Conservation (phyloP, 1,140 invertebrate species). For the Rhopalosiphum maidis region DNA sequence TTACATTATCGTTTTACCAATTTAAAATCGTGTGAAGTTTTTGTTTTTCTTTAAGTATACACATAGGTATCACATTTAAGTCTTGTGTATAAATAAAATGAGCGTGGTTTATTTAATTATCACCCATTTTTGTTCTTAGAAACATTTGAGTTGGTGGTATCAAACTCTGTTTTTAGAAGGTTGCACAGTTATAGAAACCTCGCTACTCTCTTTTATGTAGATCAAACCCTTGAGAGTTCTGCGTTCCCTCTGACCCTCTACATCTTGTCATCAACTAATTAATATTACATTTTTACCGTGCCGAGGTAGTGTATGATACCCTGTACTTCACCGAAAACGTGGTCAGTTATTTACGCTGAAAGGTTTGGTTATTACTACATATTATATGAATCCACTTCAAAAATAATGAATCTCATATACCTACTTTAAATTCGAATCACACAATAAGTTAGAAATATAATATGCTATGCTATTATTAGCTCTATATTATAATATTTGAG, state of each 20-base stretch:
- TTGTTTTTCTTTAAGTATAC: neutral
- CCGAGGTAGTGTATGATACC: neutral
- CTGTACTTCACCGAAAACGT: neutral
- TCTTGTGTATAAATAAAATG: neutral
- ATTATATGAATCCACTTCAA: neutral
- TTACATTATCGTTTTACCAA: neutral
- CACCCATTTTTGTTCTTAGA: neutral
- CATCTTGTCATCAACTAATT: neutral
- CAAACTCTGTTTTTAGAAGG: neutral
- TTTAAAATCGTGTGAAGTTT: neutral
- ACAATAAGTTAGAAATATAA: neutral
- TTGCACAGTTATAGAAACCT: neutral
- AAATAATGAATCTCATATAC: neutral
- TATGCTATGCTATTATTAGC: neutral
- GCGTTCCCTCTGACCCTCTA: neutral
- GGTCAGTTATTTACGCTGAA: constrained; percentile 4
- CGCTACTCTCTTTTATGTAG: neutral
- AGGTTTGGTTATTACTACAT: neutral
- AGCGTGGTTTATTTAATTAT: neutral
- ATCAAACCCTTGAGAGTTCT: neutral
- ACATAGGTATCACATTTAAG: neutral
- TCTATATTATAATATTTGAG: neutral
- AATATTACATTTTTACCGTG: neutral
- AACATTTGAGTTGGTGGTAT: neutral
- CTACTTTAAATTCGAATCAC: neutral